Evolutionary conservation across 2,888 invertebrate species (phyloP).

Genomic region (Empis livida): DNA sequence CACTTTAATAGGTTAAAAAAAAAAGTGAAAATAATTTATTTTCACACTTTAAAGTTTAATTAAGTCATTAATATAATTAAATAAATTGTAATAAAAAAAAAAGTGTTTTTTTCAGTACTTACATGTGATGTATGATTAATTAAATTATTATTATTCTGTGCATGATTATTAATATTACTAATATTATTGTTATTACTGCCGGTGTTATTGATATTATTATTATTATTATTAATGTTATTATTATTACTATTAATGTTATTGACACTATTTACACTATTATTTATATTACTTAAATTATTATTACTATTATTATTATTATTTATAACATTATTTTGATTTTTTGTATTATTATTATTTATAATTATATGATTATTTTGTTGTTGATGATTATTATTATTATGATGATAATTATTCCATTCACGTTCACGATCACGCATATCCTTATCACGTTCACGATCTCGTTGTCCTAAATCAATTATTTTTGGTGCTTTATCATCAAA

Average conservation of each 20-base stretch:
- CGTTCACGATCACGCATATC: slow-evolving; percentile 20
- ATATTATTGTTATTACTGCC: not conserved
- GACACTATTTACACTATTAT: not conserved
- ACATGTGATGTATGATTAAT: slow-evolving; percentile 16
- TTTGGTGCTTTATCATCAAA: slow-evolving; percentile 44
- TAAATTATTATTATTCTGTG: not conserved
- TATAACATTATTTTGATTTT: slow-evolving; percentile 6
- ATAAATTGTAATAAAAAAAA: too few species aligned
- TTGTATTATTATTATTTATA: slow-evolving; percentile 12
- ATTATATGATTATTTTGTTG: slow-evolving; percentile 13
- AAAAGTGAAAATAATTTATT: too few species aligned
- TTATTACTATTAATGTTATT: not conserved
- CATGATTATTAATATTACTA: not conserved
- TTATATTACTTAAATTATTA: slow-evolving; percentile 2
- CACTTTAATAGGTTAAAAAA: too few species aligned
- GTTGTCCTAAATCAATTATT: slow-evolving; percentile 41
- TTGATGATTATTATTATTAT: slow-evolving; percentile 13
- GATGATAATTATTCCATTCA: slow-evolving; percentile 18
- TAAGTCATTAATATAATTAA: too few species aligned
- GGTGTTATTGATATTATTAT: not conserved
- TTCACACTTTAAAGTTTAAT: too few species aligned
- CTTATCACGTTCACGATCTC: slow-evolving; percentile 36
- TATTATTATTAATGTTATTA: not conserved
- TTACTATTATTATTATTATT: slow-evolving; percentile 6
- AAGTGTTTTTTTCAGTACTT: slow-evolving; percentile 8